phyloP scores from a whole-genome alignment of 2,113 vertebrate species.

The Corapipo altera region DNA sequence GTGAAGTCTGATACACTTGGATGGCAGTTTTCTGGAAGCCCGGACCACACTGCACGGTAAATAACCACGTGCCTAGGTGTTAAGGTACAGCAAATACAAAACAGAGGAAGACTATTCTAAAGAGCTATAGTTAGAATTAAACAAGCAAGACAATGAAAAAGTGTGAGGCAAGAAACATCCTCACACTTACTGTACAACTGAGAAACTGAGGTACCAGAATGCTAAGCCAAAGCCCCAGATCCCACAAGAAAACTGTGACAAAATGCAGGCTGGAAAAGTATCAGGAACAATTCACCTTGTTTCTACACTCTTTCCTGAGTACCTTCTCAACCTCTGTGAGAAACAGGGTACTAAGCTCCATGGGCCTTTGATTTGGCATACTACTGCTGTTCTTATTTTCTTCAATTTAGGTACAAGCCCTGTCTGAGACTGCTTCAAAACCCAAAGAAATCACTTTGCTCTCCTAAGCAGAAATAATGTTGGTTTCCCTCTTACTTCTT shows the following conservation, averaged over 20 bases:
- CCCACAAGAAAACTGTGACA: neutral
- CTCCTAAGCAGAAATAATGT: neutral
- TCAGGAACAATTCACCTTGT: neutral
- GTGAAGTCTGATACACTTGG: neutral
- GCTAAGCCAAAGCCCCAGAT: neutral
- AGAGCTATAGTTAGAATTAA: neutral
- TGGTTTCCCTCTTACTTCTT: neutral
- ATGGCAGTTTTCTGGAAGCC: neutral
- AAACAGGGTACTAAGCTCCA: neutral
- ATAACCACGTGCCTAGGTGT: neutral
- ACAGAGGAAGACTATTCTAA: neutral
- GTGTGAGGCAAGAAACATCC: neutral
- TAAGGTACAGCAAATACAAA: neutral
- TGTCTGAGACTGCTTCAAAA: neutral
- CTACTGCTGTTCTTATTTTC: neutral
- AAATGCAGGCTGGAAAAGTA: neutral
- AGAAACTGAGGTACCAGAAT: neutral
- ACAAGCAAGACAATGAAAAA: neutral
- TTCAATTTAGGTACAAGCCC: neutral
- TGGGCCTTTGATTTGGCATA: neutral
- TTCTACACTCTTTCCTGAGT: neutral
- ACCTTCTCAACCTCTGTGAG: neutral
- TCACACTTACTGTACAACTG: neutral
- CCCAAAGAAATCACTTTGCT: neutral
- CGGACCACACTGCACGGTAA: neutral